Conservation (phyloP, 1,140 invertebrate genomes). For the Drosophila nigromelanica region DNA sequence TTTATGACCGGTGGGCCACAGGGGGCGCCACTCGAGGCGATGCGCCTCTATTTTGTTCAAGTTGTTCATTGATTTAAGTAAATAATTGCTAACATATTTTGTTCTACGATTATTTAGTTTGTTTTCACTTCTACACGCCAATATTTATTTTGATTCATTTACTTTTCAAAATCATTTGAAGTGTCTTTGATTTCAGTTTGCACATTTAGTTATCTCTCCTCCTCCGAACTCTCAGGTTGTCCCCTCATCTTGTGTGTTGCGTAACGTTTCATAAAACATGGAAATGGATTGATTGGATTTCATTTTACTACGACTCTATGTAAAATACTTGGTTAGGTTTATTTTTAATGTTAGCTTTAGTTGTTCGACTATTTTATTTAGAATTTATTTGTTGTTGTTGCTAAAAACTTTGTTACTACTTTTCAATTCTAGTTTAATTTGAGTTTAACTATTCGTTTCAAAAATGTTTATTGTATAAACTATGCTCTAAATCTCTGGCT, state of each 20-base stretch:
- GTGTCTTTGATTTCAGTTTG: conserved; percentile 75
- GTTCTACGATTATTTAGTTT: conserved; percentile 61
- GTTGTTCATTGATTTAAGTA: conserved; percentile 43
- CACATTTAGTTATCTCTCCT: conserved; percentile 58
- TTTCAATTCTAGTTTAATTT: conserved; percentile 44
- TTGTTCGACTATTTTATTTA: conserved; percentile 48
- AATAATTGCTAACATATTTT: conserved; percentile 68
- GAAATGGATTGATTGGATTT: conserved; percentile 55
- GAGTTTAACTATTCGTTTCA: conserved; percentile 47
- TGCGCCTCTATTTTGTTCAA: conserved; percentile 9
- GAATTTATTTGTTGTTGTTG: conserved; percentile 50
- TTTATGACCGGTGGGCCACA: conserved; percentile 19
- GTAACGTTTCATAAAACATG: conserved; percentile 65
- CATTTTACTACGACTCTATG: conserved; percentile 59
- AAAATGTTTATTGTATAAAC: conserved; percentile 42
- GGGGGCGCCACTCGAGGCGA: conserved; percentile 9
- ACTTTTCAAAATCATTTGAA: conserved; percentile 66
- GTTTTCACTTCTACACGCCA: conserved; percentile 1
- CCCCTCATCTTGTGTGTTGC: conserved; percentile 50
- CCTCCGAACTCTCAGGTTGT: conserved; percentile 12
- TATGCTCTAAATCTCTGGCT: conserved; percentile 18
- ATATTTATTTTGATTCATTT: conserved; percentile 38
- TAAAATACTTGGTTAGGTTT: conserved; percentile 73
- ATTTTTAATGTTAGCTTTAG: conserved; percentile 43
- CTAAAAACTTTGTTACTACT: conserved; percentile 56